A percentile compares a stretch with the other conserved stretches of the same genome.
Evolutionary conservation across 1,140 invertebrate species (phyloP).

Genomic region (Lordiphosa collinella): DNA sequence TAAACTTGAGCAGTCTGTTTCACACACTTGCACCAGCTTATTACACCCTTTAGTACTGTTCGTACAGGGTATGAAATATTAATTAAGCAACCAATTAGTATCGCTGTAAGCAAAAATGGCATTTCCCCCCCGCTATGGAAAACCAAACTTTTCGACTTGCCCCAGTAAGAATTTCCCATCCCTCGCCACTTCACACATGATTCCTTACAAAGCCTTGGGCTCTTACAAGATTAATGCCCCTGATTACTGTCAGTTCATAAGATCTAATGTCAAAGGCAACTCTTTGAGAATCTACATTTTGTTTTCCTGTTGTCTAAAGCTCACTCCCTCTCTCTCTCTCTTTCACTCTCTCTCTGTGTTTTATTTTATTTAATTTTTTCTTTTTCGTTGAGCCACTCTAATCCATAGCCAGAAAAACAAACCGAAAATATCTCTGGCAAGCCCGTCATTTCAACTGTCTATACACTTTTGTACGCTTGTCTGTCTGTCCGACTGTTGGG

Average conservation of each 20-base stretch:
- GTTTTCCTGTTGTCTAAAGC: slow-evolving; percentile 12
- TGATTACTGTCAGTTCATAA: slow-evolving; percentile 68
- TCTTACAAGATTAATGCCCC: slow-evolving; percentile 52
- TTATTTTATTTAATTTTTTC: slow-evolving; percentile 20
- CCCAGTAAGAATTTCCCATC: no score
- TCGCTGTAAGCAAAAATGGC: no score
- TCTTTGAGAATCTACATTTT: slow-evolving; percentile 53
- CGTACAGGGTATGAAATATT: no score
- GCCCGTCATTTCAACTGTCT: slow-evolving; percentile 68
- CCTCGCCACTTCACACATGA: not conserved
- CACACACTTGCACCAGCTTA: no score
- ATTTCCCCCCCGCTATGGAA: no score
- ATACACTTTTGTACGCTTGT: slow-evolving; percentile 73
- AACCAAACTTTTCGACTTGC: no score
- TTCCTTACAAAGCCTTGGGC: slow-evolving; percentile 27
- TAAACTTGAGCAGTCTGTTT: no score
- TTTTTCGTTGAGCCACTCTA: slow-evolving; percentile 55
- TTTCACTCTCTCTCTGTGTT: slow-evolving; percentile 2
- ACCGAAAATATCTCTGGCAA: slow-evolving; percentile 55
- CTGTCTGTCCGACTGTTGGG: slow-evolving; percentile 20
- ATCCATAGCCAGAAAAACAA: slow-evolving; percentile 53
- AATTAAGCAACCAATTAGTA: no score
- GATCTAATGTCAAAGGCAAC: slow-evolving; percentile 47
- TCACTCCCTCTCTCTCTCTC: slow-evolving; percentile 1
- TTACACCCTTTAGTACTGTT: no score